Conservation (phyloP, 35 echinoderm and acorn worm genomes). For the Strongylocentrotus purpuratus region DNA sequence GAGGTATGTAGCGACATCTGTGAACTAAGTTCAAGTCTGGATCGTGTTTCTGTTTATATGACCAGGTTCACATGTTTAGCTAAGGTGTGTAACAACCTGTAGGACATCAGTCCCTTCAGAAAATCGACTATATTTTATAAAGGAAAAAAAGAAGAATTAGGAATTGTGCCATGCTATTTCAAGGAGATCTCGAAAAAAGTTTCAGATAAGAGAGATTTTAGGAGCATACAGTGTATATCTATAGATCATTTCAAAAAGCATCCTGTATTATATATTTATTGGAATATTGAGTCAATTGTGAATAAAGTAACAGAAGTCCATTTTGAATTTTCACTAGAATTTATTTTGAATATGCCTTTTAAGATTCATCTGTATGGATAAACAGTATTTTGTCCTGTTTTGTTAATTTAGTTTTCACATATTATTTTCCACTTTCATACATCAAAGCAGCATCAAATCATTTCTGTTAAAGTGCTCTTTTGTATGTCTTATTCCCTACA, state of each 20-base stretch:
- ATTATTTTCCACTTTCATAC: background rate
- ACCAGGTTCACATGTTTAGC: background rate
- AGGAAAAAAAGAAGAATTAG: background rate
- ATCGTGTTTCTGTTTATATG: background rate
- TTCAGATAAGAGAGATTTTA: too few relatives aligned
- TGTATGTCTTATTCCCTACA: background rate
- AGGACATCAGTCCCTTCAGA: background rate
- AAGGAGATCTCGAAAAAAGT: too few relatives aligned
- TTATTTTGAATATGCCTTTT: too few relatives aligned
- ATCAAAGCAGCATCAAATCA: background rate
- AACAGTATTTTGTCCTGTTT: background rate
- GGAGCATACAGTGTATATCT: too few relatives aligned
- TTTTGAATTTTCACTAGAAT: too few relatives aligned
- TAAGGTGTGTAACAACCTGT: background rate
- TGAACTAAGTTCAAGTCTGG: background rate
- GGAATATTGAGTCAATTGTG: too few relatives aligned
- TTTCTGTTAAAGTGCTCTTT: background rate
- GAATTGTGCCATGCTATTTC: too few relatives aligned
- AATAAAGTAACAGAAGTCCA: too few relatives aligned
- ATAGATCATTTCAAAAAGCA: too few relatives aligned
- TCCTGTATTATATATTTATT: too few relatives aligned
- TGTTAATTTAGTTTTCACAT: background rate
- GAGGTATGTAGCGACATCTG: background rate
- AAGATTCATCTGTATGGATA: too few relatives aligned
- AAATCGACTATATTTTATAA: background rate